These are phyloP conservation scores for Luffia ferchaultella DNA, from an alignment of 2,888 invertebrate genomes.

Conservation along the genomic window DNA sequence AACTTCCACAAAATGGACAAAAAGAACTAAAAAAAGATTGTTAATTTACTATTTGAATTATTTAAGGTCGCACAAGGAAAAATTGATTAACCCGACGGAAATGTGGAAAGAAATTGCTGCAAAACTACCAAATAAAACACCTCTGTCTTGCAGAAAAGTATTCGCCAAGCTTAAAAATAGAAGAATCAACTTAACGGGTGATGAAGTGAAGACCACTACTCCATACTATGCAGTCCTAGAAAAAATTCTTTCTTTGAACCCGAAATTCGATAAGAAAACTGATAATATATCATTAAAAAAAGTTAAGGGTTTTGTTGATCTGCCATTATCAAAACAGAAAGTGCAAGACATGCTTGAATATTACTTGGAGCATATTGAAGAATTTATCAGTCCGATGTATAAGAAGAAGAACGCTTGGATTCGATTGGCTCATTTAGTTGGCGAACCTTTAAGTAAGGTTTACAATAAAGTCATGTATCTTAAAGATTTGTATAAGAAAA, in stretches of 20 bases:
- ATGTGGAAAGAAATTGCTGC: conserved; percentile 43
- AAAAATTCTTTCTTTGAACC: conserved; percentile 33
- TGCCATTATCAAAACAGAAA: conserved; percentile 29
- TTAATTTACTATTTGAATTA: conserved; percentile 40
- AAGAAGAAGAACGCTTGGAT: conserved; percentile 48
- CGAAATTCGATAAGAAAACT: conserved; percentile 27
- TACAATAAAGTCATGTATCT: conserved; percentile 47
- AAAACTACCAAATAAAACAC: conserved; percentile 31
- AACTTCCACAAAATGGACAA: conserved; percentile 32
- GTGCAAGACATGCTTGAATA: conserved; percentile 35
- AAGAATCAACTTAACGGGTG: conserved; percentile 11
- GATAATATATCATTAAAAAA: conserved; percentile 23
- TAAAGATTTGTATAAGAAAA: conserved; percentile 22
- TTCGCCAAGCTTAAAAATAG: conserved; percentile 31
- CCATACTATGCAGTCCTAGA: conserved; percentile 29
- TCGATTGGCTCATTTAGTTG: conserved; percentile 33
- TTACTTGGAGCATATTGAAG: conserved; percentile 42
- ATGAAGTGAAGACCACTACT: conserved; percentile 19
- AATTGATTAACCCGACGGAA: conserved; percentile 30
- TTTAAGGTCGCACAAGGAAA: conserved; percentile 28
- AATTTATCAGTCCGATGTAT: conserved; percentile 42
- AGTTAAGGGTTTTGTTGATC: conserved; percentile 31
- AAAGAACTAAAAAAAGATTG: conserved; percentile 32
- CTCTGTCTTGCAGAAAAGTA: conserved; percentile 37
- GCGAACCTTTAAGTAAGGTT: conserved; percentile 33